A percentile compares a stretch with the other conserved stretches of the same genome.
phyloP scores from a whole-genome alignment of 2,113 vertebrate genomes.

The Paratilapia polleni region DNA sequence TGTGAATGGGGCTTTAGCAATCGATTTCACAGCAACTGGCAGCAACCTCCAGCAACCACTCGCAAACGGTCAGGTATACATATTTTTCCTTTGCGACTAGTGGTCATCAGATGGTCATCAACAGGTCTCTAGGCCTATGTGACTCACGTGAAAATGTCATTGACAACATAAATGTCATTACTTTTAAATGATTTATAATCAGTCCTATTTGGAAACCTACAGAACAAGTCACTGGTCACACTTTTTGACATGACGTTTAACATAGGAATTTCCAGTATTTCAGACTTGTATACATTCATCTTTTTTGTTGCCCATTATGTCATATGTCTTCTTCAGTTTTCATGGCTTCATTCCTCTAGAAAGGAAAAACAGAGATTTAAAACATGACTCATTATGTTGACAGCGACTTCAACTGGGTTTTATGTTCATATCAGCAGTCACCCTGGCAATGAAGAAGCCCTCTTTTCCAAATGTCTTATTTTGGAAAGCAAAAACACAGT shows the following conservation, averaged over 20 bases:
- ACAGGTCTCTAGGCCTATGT: no score
- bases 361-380: not conserved
- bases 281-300: not conserved
- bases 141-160: no score
- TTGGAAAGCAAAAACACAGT: not conserved
- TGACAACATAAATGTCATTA: not conserved
- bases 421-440: not conserved
- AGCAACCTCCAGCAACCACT: not conserved
- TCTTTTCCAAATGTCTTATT: constrained; percentile 1
- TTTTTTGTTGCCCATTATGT: not conserved
- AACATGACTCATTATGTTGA: not conserved
- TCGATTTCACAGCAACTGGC: not conserved
- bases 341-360: not conserved
- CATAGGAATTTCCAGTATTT: not conserved
- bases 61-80: no score
- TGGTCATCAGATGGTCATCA: no score
- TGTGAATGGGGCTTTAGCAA: not conserved
- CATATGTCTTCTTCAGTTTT: not conserved
- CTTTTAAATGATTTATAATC: not conserved
- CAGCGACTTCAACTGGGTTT: not conserved
- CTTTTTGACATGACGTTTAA: not conserved
- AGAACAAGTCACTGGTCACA: not conserved
- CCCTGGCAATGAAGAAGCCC: not conserved
- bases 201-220: not conserved
- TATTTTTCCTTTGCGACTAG: no score